Base-by-base conservation (phyloP, 53 echinoderm and acorn worm genomes). In the Patiria pectinifera region DNA sequence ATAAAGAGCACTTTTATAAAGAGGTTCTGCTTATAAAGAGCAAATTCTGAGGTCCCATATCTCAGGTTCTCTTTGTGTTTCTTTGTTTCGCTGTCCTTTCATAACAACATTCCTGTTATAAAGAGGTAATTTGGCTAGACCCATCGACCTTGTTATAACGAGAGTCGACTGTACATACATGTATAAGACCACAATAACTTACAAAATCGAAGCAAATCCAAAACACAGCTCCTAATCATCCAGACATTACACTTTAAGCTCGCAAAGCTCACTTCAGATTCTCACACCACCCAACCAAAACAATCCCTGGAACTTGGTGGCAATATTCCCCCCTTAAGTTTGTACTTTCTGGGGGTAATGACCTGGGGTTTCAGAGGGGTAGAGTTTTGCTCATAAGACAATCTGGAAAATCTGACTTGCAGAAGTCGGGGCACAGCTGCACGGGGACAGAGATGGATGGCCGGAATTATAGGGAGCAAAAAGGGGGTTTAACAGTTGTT, bases 361-460 rank as follows among this genome's bases (percentile, higher is more conserved):
- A 84, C 84, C 84, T 44, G 11, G 66, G 63, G 6, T 43, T 63
- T 14, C 48, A 45, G 46, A 48, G 43, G 46, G 53, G 44, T 1
- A 82, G 16, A 69, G 66, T 66, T 63, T 25, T 58, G 63, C 14
- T 63, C 84, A 63, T 12, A 0, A 21, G 59, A 59, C 14, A 79
- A 45, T 79, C 16, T 46, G 48, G 80, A 14, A 79, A 53, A 79
- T 18, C 19, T 79, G 82, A 45, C 82, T 47, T 53, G 1, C 53
- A 82, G 82, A 5, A 82, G 81, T 81, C 81, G 18, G 19, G n/a
- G 45, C 84, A 81, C 90, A 90, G 90, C 80, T 90, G 90, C 79
- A 79, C 19, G 21, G 12, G 45, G 90, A 90, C 90, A 90, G 81
- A 90, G 90, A 90, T 79, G 48, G 48, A 90, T 90, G 90, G 62